phyloP scores from a whole-genome alignment of 2,113 vertebrate genomes.

The Solea solea region DNA sequence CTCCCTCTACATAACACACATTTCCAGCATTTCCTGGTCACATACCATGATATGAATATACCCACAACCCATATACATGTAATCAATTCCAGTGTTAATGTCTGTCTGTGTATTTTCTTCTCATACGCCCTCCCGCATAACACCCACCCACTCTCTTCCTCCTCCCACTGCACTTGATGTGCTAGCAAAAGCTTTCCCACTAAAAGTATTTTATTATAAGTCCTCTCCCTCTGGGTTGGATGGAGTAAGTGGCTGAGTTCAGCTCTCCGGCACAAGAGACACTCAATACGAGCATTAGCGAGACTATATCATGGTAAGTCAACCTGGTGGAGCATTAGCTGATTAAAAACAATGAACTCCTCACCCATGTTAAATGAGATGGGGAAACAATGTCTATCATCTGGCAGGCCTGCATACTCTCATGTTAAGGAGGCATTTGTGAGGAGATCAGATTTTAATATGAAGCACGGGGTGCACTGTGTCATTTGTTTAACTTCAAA shows the following conservation, averaged over 20 bases:
- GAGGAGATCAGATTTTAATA: slow-evolving; percentile 5
- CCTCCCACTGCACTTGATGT: slow-evolving; percentile 44
- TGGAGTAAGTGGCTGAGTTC: slow-evolving; percentile 67
- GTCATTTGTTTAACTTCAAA: background rate
- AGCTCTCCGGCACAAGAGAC: slow-evolving; percentile 43
- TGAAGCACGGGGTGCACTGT: background rate
- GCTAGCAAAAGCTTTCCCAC: slow-evolving; percentile 41
- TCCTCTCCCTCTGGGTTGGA: slow-evolving; percentile 45
- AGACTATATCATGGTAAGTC: slow-evolving; percentile 59
- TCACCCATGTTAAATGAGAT: slow-evolving; percentile 23
- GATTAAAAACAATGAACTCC: slow-evolving; percentile 65
- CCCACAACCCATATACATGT: background rate
- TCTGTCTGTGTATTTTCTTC: slow-evolving; percentile 1
- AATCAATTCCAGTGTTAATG: background rate
- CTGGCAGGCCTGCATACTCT: background rate
- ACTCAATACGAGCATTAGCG: slow-evolving; percentile 55
- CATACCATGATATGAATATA: background rate
- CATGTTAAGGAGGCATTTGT: slow-evolving; percentile 21
- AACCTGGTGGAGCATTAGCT: slow-evolving; percentile 67
- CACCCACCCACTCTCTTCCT: slow-evolving; percentile 20
- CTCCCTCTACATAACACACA: background rate
- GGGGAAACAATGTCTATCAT: slow-evolving; percentile 9
- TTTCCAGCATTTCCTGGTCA: background rate
- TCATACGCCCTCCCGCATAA: background rate
- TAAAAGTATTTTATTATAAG: slow-evolving; percentile 61